These are phyloP conservation scores for Sapajus apella DNA, from an alignment of 2,113 vertebrate species.

Conservation along the genomic window DNA sequence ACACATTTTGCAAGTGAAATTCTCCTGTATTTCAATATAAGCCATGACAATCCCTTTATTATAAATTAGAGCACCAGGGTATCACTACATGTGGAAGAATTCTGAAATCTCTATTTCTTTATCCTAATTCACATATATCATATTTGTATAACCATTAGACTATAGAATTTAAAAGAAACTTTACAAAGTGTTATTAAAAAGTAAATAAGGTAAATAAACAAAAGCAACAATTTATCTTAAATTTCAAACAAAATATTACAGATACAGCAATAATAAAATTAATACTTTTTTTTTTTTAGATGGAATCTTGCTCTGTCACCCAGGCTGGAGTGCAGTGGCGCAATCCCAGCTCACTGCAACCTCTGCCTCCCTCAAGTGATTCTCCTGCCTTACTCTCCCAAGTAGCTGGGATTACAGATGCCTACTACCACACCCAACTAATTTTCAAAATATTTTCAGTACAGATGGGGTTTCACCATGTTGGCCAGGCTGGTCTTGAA, in stretches of 20 bases:
- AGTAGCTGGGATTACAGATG: too few relatives aligned
- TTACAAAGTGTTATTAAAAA: background rate
- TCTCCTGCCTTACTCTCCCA: too few relatives aligned
- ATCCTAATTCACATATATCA: background rate
- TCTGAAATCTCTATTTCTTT: background rate
- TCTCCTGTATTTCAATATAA: background rate
- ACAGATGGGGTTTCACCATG: too few relatives aligned
- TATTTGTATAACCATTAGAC: background rate
- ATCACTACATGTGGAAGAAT: background rate
- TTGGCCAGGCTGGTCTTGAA: too few relatives aligned
- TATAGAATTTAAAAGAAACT: constrained; percentile 7
- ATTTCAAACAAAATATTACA: background rate
- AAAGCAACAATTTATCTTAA: constrained; percentile 5
- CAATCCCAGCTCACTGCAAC: too few relatives aligned
- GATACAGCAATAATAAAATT: constrained; percentile 3
- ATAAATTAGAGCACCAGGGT: background rate
- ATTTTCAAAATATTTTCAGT: too few relatives aligned
- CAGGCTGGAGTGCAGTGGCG: too few relatives aligned
- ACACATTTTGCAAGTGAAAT: background rate
- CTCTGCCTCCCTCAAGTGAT: too few relatives aligned
- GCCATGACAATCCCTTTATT: background rate
- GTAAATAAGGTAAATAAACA: background rate
- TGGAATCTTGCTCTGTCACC: too few relatives aligned
- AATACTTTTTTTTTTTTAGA: background rate
- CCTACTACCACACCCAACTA: too few relatives aligned